phyloP scores from a whole-genome alignment of 2,797 vertebrate species.

The Galagoides demidoff region DNA sequence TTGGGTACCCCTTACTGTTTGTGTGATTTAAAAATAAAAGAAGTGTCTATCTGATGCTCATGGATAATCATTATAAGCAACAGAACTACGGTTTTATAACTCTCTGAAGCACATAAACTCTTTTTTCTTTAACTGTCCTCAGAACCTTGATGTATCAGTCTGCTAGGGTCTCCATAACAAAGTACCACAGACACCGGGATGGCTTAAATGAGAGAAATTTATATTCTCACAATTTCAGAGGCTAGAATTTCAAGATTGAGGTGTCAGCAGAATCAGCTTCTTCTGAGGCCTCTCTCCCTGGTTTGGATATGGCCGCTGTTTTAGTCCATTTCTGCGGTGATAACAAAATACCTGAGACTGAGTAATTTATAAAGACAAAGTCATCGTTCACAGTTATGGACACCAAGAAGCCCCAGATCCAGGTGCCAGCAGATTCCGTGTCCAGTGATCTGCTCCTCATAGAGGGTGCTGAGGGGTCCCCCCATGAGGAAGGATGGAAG shows the following conservation, averaged over 20 bases:
- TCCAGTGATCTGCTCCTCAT: neutral
- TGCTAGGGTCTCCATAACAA: neutral
- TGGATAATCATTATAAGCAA: neutral
- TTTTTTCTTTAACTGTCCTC: neutral
- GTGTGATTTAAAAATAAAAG: conserved; percentile 35
- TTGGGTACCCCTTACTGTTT: neutral
- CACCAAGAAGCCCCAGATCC: neutral
- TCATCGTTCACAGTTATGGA: neutral
- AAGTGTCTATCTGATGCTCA: neutral
- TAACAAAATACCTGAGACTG: neutral
- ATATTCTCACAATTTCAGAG: neutral
- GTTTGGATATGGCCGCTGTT: neutral
- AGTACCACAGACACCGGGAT: neutral
- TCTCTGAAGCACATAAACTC: neutral
- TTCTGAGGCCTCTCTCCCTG: neutral
- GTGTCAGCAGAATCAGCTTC: neutral
- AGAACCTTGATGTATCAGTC: conserved; percentile 1
- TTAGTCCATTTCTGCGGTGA: neutral
- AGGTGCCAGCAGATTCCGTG: neutral
- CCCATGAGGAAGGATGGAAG: neutral
- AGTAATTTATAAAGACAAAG: neutral
- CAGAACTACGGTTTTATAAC: neutral
- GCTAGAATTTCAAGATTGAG: neutral
- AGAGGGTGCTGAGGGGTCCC: neutral
- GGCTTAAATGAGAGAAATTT: neutral